Conservation (phyloP, 2,888 invertebrate genomes). For the Ochropleura leucogaster region DNA sequence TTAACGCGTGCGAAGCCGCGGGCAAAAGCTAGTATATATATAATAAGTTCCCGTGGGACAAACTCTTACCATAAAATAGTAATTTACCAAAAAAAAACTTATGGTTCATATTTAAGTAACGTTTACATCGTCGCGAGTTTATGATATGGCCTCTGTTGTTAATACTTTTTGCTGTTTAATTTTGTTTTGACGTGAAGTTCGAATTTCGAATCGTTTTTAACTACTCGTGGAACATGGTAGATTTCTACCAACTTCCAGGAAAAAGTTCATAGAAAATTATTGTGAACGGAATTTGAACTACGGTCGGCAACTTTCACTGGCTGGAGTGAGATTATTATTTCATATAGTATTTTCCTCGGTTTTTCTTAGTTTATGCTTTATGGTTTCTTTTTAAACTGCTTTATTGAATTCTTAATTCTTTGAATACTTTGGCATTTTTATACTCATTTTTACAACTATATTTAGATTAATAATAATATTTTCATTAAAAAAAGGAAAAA, state of each 20-base stretch:
- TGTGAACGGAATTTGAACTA: conserved; percentile 30
- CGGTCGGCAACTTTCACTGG: conserved; percentile 37
- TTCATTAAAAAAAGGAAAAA: too few relatives aligned
- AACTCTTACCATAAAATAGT: background rate
- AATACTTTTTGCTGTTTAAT: conserved; percentile 38
- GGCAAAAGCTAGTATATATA: too few relatives aligned
- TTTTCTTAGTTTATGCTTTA: conserved; percentile 15
- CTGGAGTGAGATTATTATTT: conserved; percentile 43
- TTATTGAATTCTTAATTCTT: background rate
- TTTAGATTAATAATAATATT: too few relatives aligned
- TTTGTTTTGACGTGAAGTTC: conserved; percentile 43
- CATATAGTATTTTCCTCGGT: conserved; percentile 26
- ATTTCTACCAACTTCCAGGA: conserved; percentile 28
- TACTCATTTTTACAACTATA: background rate
- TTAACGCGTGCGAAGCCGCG: too few relatives aligned
- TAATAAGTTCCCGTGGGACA: background rate
- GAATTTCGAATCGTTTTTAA: conserved; percentile 25
- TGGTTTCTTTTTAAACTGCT: conserved; percentile 7
- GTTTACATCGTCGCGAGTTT: background rate
- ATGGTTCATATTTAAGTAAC: background rate
- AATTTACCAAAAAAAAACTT: background rate
- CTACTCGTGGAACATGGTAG: conserved; percentile 27
- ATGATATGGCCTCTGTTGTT: conserved; percentile 5
- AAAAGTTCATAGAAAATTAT: conserved; percentile 45
- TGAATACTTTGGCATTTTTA: background rate